Evolutionary conservation across 2,113 vertebrate genomes (phyloP), one percentile per base, ranked within the genome.

Genomic region (Pseudorhombus dupliciocellatus): DNA sequence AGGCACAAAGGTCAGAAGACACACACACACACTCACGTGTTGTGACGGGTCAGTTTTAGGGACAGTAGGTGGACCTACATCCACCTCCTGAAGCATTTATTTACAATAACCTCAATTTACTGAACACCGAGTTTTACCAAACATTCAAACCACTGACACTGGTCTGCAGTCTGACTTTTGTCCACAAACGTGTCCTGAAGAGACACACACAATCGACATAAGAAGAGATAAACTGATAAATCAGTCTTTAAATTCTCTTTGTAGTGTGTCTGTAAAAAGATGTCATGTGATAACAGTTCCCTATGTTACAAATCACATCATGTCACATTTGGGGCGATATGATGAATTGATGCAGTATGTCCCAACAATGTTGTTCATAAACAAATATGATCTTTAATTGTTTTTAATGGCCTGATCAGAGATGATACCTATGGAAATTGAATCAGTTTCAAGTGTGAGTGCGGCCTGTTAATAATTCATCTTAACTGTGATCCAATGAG

Each of bases 1-100:
- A 42, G 70, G 90, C 72, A 75, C 88, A 92, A 92, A 92, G 91
- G 77, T 71, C 87, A 77, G 21, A 59, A 40, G 53, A 25, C 21
- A 42, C 26, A 22, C 10, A 51, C 50, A 25, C 48, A 37, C 21
- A 14, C 64, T n/a, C 30, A 67, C 21, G 46, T 48, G 46, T 50
- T 46, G 18, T 46, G 4, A 46, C 18, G 7, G 46, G 46, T 50
- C 20, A 50, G 7, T n/a, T 21, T n/a, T 20, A 20, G 20, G 46
- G 46, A 48, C 7, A 50, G 14, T 50, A 50, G 12, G 18, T 50
- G 2, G 18, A n/a, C 7, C 7, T 50, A 20, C 18, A 20, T n/a
- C 2, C 46, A 48, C 1, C 10, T n/a, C 46, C 20, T 50, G 8
- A 4, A 44, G 40, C 40, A 5, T 16, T 16, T 6, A 14, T 16